Conservation (phyloP, 2,888 invertebrate genomes). For the Dinocampus coccinellae region DNA sequence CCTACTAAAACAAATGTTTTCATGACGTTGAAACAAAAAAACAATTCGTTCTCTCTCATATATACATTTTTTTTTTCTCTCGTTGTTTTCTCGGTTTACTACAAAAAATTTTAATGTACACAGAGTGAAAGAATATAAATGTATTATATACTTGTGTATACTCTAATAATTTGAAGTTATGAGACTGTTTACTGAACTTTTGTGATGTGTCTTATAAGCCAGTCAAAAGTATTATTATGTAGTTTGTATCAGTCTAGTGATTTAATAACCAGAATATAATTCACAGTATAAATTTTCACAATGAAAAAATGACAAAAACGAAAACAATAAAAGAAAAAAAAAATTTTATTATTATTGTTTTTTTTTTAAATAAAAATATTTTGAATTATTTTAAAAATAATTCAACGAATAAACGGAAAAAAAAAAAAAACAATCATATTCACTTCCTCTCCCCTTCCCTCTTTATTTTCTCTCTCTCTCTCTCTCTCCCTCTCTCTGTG, state of each 20-base stretch:
- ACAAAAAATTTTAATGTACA: not conserved
- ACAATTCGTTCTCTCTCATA: too few relatives aligned
- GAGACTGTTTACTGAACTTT: not conserved
- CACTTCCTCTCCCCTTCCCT: too few relatives aligned
- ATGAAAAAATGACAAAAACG: not conserved
- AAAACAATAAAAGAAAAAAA: not conserved
- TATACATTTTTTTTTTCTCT: constrained; percentile 9
- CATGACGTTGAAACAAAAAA: not conserved
- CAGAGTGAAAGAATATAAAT: not conserved
- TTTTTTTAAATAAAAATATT: too few relatives aligned
- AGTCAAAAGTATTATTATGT: not conserved
- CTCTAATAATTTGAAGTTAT: constrained; percentile 1
- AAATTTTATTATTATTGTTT: too few relatives aligned
- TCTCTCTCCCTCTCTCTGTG: too few relatives aligned
- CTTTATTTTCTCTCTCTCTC: too few relatives aligned
- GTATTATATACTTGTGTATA: not conserved
- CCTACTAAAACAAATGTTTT: not conserved
- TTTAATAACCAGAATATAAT: constrained; percentile 5
- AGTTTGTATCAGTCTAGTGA: not conserved
- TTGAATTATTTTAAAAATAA: too few relatives aligned
- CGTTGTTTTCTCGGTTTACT: not conserved
- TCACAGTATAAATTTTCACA: not conserved
- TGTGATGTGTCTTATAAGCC: not conserved
- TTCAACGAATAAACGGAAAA: not conserved
- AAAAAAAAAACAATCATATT: not conserved